Conservation (phyloP, 2,888 invertebrate genomes). For the Phengaris arion region DNA sequence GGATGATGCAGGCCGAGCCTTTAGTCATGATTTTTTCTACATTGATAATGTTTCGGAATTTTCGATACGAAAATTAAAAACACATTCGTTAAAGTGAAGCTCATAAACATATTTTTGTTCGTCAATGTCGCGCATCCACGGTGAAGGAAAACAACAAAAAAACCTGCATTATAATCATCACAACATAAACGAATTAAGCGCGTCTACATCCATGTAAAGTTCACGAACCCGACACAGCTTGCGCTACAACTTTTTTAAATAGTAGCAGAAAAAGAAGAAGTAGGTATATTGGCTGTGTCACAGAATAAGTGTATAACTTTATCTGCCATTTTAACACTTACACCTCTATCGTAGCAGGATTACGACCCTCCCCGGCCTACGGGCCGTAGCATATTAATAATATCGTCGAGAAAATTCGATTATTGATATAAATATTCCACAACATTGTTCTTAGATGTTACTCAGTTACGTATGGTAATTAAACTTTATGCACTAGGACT, state of each 20-base stretch:
- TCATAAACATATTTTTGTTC: neutral
- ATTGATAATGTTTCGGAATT: no score
- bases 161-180: constrained; percentile 9
- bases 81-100: neutral
- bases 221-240: neutral
- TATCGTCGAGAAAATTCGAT: neutral
- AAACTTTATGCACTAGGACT: constrained; percentile 12
- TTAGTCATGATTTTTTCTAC: no score
- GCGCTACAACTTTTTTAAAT: neutral
- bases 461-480: constrained; percentile 18
- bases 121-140: neutral
- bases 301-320: no score
- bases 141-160: constrained; percentile 2
- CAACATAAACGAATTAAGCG: neutral
- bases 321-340: no score
- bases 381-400: neutral
- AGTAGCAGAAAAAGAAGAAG: no score
- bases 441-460: constrained; percentile 19
- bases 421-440: neutral
- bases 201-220: neutral
- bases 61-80: neutral
- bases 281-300: no score
- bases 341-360: no score
- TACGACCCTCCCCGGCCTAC: neutral
- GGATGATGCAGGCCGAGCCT: no score